These are phyloP conservation scores for Lophius americanus DNA, from an alignment of 2,797 vertebrate genomes.

Conservation along the genomic window DNA sequence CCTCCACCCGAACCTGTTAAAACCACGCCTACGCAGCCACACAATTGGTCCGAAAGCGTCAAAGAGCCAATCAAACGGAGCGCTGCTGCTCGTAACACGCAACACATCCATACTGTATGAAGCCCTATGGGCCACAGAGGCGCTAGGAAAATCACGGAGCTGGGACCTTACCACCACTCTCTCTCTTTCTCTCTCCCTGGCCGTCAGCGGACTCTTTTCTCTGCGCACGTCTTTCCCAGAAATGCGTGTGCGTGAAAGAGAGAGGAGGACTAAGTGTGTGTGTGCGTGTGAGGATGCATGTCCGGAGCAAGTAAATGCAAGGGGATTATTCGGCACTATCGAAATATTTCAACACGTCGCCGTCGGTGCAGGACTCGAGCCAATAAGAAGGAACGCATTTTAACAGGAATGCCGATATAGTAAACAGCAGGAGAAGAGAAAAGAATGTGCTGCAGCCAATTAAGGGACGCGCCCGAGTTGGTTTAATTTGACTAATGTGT, in stretches of 20 bases:
- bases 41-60: constrained; percentile 99
- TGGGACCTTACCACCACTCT: constrained; percentile 85
- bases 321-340: constrained; percentile 81
- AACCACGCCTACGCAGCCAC: constrained; percentile 97
- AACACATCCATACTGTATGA: constrained; percentile 93
- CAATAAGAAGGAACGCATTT: constrained; percentile 77
- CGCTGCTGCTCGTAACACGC: constrained; percentile 89
- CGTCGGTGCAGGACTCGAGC: constrained; percentile 72
- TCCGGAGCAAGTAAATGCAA: constrained; percentile 77
- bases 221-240: constrained; percentile 77
- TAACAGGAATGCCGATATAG: constrained; percentile 81
- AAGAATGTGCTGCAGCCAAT: constrained; percentile 73
- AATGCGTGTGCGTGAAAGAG: constrained; percentile 78
- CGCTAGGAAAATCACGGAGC: constrained; percentile 92
- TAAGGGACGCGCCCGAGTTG: constrained; percentile 73
- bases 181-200: constrained; percentile 71
- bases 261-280: constrained; percentile 77
- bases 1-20: constrained; percentile 97
- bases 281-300: constrained; percentile 77
- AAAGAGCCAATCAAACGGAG: constrained; percentile 99
- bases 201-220: constrained; percentile 83
- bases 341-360: constrained; percentile 82
- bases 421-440: constrained; percentile 66
- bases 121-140: constrained; percentile 91
- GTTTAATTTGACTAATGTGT: constrained; percentile 74